Evolutionary conservation across 2,797 vertebrate species (phyloP), one percentile per base, ranked within the genome.

Genomic region (Rhabdophis nuchalis): DNA sequence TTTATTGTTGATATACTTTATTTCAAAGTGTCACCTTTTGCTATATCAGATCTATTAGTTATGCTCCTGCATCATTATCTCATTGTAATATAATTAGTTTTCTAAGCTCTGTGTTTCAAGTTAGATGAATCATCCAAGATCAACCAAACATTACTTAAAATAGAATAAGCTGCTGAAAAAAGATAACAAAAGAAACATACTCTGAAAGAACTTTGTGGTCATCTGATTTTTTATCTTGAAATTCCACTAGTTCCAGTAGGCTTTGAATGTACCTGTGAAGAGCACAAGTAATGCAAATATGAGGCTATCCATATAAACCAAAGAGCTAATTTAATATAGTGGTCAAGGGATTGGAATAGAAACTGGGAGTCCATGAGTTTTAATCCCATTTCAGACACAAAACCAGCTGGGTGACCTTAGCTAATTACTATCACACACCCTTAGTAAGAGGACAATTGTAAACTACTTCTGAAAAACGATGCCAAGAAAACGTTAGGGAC

Each of bases 201-300:
- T 98, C 98, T 91, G 97, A 97, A 91, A 99, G 97, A 93, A 98
- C 97, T 88, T 98, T 98, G 92, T 98, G 98, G 95, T 99, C 98
- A 54, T 99, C 97, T 86, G 98, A 98, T 90, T 97, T 98, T 96
- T 98, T 98, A 91, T 98, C 98, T 95, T 98, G 97, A 95, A 99
- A 99, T 57, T 99, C 98, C 89, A 99, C 97, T 68, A 99, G 96
- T 87, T 99, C 99, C 97, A 98, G 97, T 93, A 99, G 97, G 96
- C 99, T 99, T 97, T 99, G 98, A 41, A 99, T 98, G 94, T 99
- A 99, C 99, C 99, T 99, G 94, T 92, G 89, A 3, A 96, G 16
- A 41, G 23, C 32, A 53, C 8, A 90, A 0, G 89, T 64, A 56
- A 94, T 90, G 61, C 3, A 90, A 53, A 36, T 57, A 36, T 68